Base-by-base conservation (phyloP, 2,113 vertebrate species). In the Sinocyclocheilus grahami region DNA sequence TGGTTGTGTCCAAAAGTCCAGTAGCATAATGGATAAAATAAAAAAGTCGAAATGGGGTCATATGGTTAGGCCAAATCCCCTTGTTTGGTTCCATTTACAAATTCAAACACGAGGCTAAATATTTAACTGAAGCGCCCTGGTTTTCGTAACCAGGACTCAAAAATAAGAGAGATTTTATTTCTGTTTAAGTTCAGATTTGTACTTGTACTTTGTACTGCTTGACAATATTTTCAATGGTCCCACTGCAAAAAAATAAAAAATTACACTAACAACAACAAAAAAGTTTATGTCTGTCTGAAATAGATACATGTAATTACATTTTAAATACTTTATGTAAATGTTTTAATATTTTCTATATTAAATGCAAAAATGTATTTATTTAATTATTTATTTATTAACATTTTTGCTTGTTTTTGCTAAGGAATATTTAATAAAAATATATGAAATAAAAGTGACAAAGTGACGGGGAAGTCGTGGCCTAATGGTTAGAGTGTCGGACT, bases 21-120 rank as follows among this genome's bases (percentile, higher is more conserved):
- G 3, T 12, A 48, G 10, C 3, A 48, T 48, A 48, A 48, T 3
- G 10, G 7, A 42, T 42, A 42, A 42, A 42, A 1, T 42, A 42
- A 18, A 24, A 13, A 62, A 62, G 7, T n/a, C 12, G 9, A 63
- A 63, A 63, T 24, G 10, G n/a, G 24, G 60, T 24, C 60, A 24
- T 67, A 14, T 20, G 24, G 37, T 82, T 46, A 22, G 20, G 53
- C 37, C 53, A 79, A 60, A 24, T 80, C 11, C 10, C 22, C 27
- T 78, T 72, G 16, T 82, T 82, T 51, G 86, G 78, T 84, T 63
- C 75, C 22, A 24, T 65, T 39, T 53, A 80, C 4, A 71, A 53
- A 75, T 9, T 81, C 78, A 90, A 81, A 46, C 67, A 87, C 78
- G 60, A 89, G 87, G 90, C 84, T 87, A 86, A 86, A 88, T 3